Evolutionary conservation across 1,140 invertebrate genomes (phyloP).

Genomic region (Druon quercuslanigerum): DNA sequence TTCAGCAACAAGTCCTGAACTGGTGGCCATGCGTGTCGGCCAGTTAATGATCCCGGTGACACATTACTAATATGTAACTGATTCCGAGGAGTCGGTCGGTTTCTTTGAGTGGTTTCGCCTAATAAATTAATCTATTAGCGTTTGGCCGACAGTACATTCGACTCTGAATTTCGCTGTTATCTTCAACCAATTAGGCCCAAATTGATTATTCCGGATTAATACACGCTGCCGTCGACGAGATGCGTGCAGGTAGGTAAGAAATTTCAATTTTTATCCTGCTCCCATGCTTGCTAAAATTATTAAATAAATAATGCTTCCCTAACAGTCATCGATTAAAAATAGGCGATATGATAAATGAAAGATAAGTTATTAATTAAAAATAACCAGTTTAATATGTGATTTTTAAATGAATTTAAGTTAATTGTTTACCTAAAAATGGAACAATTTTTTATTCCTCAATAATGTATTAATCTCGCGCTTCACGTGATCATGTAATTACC

Average conservation of each 20-base stretch:
- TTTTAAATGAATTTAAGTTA: too few relatives aligned
- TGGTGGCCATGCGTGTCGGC: constrained; percentile 58
- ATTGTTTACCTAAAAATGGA: too few relatives aligned
- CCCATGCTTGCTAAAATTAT: not conserved
- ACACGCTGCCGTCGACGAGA: constrained; percentile 37
- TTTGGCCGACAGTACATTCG: constrained; percentile 52
- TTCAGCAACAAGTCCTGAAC: constrained; percentile 45
- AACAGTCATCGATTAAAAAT: not conserved
- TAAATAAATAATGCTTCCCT: not conserved
- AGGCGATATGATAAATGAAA: not conserved
- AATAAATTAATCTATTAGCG: constrained; percentile 75
- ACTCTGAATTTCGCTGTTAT: constrained; percentile 60
- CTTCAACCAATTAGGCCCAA: constrained; percentile 69
- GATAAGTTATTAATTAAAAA: not conserved
- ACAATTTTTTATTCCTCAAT: too few relatives aligned
- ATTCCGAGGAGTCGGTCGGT: constrained; percentile 58
- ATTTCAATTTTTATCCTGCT: not conserved
- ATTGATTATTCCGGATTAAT: constrained; percentile 73
- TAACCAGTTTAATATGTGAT: too few relatives aligned
- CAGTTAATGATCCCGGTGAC: constrained; percentile 62
- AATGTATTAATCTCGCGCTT: too few relatives aligned
- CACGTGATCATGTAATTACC: too few relatives aligned
- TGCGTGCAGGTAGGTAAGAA: constrained; percentile 46
- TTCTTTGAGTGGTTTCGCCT: constrained; percentile 69
- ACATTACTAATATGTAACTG: constrained; percentile 69